These are phyloP conservation scores for Ceratina japonica DNA, from an alignment of 1,140 invertebrate genomes.

Conservation along the genomic window DNA sequence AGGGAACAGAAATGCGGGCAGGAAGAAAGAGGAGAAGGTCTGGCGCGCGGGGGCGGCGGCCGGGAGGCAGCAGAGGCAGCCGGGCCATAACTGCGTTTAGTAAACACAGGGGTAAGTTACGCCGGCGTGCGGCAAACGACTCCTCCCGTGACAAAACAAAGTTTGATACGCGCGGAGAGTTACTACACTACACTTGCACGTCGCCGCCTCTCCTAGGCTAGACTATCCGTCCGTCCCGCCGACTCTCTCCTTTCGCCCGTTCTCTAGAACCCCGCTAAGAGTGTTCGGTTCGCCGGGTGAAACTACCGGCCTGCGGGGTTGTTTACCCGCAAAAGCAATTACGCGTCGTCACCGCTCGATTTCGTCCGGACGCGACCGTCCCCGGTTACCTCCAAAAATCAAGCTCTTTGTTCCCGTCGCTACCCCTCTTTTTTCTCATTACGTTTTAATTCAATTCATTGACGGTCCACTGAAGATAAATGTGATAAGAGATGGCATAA, in stretches of 20 bases:
- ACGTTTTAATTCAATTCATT: too few species aligned
- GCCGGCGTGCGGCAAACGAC: constrained; percentile 71
- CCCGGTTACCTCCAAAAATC: not conserved
- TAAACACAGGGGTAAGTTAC: constrained; percentile 77
- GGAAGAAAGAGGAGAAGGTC: not conserved
- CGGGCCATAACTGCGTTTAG: constrained; percentile 73
- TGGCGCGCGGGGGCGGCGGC: not conserved
- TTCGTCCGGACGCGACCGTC: constrained; percentile 37
- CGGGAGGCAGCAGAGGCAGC: constrained; percentile 20
- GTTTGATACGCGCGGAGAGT: constrained; percentile 67
- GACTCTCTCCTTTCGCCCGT: not conserved
- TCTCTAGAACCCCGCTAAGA: constrained; percentile 38
- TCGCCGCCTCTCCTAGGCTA: not conserved
- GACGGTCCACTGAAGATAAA: too few species aligned
- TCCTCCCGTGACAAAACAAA: constrained; percentile 69
- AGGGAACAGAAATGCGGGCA: constrained; percentile 7
- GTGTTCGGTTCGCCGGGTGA: constrained; percentile 26
- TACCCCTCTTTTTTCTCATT: not conserved
- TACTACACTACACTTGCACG: not conserved
- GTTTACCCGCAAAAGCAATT: constrained; percentile 75
- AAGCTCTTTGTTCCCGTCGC: not conserved
- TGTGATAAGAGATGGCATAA: too few species aligned
- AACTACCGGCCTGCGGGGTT: constrained; percentile 52
- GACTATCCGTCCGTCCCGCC: not conserved
- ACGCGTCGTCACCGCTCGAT: constrained; percentile 60